Conservation (phyloP, 2,888 invertebrate genomes). For the Patella caerulea region DNA sequence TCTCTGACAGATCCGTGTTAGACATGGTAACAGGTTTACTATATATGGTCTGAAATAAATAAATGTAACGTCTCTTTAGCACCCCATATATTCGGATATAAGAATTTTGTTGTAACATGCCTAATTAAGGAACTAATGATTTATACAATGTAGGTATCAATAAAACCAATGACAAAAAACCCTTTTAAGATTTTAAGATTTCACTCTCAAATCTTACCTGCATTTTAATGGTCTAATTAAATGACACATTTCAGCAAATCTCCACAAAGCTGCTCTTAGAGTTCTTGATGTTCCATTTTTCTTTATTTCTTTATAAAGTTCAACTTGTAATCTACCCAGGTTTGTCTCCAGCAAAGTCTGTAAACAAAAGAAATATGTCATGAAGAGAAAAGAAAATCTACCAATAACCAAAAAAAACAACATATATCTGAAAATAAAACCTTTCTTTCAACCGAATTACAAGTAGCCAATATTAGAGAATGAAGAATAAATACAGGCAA, state of each 20-base stretch:
- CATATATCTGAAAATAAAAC: too few species aligned
- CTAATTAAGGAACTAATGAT: neutral
- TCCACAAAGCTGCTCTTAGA: slow-evolving; percentile 82
- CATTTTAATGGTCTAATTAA: slow-evolving; percentile 83
- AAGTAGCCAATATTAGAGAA: too few species aligned
- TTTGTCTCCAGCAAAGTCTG: slow-evolving; percentile 78
- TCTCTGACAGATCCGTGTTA: slow-evolving; percentile 81
- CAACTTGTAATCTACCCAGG: slow-evolving; percentile 83
- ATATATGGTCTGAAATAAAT: slow-evolving; percentile 78
- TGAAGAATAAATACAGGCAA: too few species aligned
- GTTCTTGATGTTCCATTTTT: slow-evolving; percentile 82
- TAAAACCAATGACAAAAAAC: too few species aligned
- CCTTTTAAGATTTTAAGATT: too few species aligned
- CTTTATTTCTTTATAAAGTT: slow-evolving; percentile 86
- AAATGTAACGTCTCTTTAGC: neutral
- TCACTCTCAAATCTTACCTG: slow-evolving; percentile 66
- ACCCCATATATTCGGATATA: neutral
- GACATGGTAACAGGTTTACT: slow-evolving; percentile 81
- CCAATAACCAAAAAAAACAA: too few species aligned
- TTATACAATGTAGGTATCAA: too few species aligned
- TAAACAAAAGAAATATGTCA: neutral
- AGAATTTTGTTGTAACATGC: neutral
- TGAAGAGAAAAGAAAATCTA: too few species aligned
- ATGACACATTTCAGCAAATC: slow-evolving; percentile 83
- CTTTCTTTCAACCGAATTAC: too few species aligned